Base-by-base conservation (phyloP, 2,888 invertebrate species). In the Achlya flavicornis region DNA sequence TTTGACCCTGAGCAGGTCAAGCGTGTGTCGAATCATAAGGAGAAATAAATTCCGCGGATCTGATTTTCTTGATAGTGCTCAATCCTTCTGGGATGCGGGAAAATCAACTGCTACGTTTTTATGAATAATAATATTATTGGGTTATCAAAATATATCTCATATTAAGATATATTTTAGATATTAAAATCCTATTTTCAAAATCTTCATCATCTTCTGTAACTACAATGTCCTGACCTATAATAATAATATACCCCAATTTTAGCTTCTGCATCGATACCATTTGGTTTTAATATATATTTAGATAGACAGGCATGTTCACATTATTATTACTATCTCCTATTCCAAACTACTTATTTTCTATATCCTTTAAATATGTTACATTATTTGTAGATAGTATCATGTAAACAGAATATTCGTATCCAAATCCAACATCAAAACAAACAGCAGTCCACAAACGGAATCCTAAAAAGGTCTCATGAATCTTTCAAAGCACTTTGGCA, bases 401-500 rank as follows among this genome's bases (percentile, higher is more conserved):
- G 19, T 19, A 48, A 48, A 16, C 10, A 19, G 19, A 19, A 53
- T 48, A 7, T 48, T 10, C n/a, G 53, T 19, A 53, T 53, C 7
- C 16, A n/a, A 16, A 53, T 53, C 53, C 53, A 53, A 53, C 53
- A 53, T 19, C 16, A 53, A 53, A 53, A 10, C 53, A 53, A 19
- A 53, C 53, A 14, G 14, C 12, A 19, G 19, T 0, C 10, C 3
- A 3, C 53, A 53, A 53, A 19, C 53, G 53, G 53, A 53, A 53
- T 53, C 53, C 53, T 19, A 53, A 53, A 53, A 48, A 53, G 53
- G 53, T n/a, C 53, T 53, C 53, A 53, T 53, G 53, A 53, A 53
- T 53, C 53, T 53, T 53, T 53, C 53, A 53, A 53, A 53, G 19
- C 53, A 53, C 53, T 53, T 53, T 53, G 53, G 53, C 53, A 53